Evolutionary conservation across 2,888 invertebrate genomes (phyloP).

Genomic region (Ormyrus rosae): DNA sequence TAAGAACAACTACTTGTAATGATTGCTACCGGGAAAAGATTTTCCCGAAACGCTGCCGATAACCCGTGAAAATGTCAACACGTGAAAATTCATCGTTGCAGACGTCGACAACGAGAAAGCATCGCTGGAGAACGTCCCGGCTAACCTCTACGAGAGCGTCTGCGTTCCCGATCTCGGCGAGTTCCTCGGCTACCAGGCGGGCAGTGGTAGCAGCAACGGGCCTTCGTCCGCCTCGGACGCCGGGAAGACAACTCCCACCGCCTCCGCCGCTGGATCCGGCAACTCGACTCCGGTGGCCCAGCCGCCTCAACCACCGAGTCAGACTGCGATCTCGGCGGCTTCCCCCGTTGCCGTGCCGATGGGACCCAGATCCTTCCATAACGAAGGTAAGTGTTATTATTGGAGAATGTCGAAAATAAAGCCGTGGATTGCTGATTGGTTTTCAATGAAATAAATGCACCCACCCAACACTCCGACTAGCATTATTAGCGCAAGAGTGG

Average conservation of each 20-base stretch:
- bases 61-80: too few species aligned
- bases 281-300: background rate
- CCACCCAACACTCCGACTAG: background rate
- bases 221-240: constrained; percentile 47
- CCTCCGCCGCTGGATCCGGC: background rate
- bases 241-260: background rate
- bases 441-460: too few species aligned
- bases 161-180: constrained; percentile 87
- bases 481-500: background rate
- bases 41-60: too few species aligned
- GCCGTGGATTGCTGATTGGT: too few species aligned
- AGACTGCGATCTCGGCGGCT: constrained; percentile 19
- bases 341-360: constrained; percentile 59
- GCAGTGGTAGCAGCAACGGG: constrained; percentile 66
- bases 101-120: constrained; percentile 89
- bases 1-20: too few species aligned
- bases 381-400: constrained; percentile 68
- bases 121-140: constrained; percentile 83
- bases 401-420: too few species aligned
- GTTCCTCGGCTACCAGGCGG: constrained; percentile 80
- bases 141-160: constrained; percentile 88
- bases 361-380: constrained; percentile 69
- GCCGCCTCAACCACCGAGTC: background rate
- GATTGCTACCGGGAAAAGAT: too few species aligned
- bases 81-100: constrained; percentile 65